These are phyloP conservation scores for Oppia nitens DNA, from an alignment of 1,140 invertebrate species.

Conservation along the genomic window DNA sequence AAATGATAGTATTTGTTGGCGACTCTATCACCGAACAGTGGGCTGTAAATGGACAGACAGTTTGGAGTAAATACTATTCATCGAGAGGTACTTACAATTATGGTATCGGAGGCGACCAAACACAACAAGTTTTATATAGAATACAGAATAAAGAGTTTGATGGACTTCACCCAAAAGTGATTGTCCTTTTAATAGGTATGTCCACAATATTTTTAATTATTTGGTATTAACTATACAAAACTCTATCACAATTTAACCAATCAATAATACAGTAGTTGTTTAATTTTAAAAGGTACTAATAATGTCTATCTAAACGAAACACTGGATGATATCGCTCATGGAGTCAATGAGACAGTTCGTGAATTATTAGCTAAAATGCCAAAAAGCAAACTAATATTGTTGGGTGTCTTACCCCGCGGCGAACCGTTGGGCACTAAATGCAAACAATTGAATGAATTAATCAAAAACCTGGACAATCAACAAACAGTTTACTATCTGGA, in stretches of 20 bases:
- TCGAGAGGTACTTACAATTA: not conserved
- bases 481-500: not conserved
- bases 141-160: too few species aligned
- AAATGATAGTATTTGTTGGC: not conserved
- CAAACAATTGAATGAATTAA: not conserved
- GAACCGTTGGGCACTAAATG: not conserved
- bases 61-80: not conserved
- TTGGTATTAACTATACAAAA: not conserved
- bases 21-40: conserved; percentile 1
- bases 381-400: not conserved
- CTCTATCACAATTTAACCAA: not conserved
- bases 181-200: conserved; percentile 3
- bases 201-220: not conserved
- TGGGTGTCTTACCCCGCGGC: not conserved
- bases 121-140: conserved; percentile 1
- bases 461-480: not conserved
- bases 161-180: too few species aligned
- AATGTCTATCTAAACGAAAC: not conserved
- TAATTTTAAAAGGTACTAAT: not conserved
- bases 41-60: not conserved
- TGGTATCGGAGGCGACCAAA: conserved; percentile 2
- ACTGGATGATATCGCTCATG: not conserved
- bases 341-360: not conserved
- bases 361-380: not conserved
- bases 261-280: not conserved